A percentile compares a stretch with the other conserved stretches of the same genome.
phyloP scores from a whole-genome alignment of 2,888 invertebrate species.

The Agrochola macilenta region DNA sequence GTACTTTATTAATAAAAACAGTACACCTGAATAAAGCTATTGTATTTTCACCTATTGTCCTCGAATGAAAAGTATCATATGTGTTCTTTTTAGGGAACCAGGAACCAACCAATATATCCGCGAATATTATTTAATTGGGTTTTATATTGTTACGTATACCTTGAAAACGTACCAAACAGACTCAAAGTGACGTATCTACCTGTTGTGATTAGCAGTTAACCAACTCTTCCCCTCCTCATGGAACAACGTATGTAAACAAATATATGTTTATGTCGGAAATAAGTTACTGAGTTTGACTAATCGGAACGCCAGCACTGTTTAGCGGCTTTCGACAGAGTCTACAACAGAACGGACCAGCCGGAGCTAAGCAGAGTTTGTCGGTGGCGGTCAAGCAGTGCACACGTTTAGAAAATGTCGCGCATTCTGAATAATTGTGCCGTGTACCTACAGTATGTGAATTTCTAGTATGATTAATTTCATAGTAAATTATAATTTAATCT shows the following conservation, averaged over 20 bases:
- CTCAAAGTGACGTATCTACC: background rate
- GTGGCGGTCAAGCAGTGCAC: too few relatives aligned
- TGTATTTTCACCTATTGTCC: constrained; percentile 19
- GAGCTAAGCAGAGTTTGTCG: too few relatives aligned
- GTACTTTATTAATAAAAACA: constrained; percentile 13
- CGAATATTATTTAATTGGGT: background rate
- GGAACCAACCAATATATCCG: too few relatives aligned
- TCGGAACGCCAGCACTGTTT: too few relatives aligned
- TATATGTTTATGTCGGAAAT: background rate
- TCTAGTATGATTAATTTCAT: too few relatives aligned
- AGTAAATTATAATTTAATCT: too few relatives aligned
- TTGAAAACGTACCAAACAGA: background rate
- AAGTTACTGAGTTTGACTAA: too few relatives aligned
- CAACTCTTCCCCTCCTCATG: background rate
- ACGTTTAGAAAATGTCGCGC: too few relatives aligned
- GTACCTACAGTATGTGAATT: too few relatives aligned
- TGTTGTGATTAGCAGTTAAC: background rate
- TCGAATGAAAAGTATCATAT: constrained; percentile 1
- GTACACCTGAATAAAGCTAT: constrained; percentile 21
- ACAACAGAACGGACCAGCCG: too few relatives aligned
- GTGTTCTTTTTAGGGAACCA: background rate
- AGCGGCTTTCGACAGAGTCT: too few relatives aligned
- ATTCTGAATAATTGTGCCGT: too few relatives aligned
- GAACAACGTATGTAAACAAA: background rate
- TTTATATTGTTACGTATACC: background rate